Conservation (phyloP, 2,113 vertebrate species). For the Opisthocomus hoazin region DNA sequence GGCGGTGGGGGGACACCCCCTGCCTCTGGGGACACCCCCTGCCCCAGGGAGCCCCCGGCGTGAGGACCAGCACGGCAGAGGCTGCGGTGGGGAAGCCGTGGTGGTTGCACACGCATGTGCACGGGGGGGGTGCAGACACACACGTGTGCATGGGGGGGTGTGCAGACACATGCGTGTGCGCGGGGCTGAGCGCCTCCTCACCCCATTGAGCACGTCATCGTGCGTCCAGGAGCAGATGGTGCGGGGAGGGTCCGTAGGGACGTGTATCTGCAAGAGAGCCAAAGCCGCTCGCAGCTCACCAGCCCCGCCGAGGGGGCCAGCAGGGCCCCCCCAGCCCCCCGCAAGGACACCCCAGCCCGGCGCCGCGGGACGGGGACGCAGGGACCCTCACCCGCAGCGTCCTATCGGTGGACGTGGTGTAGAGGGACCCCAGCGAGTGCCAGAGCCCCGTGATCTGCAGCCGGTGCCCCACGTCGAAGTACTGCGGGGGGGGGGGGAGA, state of each 20-base stretch:
- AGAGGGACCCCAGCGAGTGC: conserved; percentile 79
- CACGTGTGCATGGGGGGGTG: neutral
- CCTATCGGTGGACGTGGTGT: conserved; percentile 85
- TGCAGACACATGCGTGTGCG: neutral
- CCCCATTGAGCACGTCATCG: conserved; percentile 78
- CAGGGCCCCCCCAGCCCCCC: neutral
- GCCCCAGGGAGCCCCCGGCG: neutral
- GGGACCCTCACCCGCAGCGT: conserved; percentile 79
- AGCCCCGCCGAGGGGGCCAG: too few relatives aligned
- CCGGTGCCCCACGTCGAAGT: conserved; percentile 85
- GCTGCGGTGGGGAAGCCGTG: neutral
- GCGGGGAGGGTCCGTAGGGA: conserved; percentile 85
- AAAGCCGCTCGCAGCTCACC: neutral
- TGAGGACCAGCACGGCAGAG: neutral
- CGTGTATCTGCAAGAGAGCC: conserved; percentile 72
- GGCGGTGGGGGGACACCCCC: too few relatives aligned
- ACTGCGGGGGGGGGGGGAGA: conserved; percentile 18
- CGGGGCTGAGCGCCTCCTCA: conserved; percentile 32
- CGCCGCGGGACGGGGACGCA: accelerated
- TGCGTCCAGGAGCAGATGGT: conserved; percentile 81
- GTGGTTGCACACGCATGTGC: neutral
- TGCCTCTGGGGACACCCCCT: too few relatives aligned
- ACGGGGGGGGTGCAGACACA: neutral
- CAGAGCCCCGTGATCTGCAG: conserved; percentile 86
- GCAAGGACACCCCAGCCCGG: neutral